Base-by-base conservation (phyloP, 2,797 vertebrate species). In the Melopsittacus undulatus region DNA sequence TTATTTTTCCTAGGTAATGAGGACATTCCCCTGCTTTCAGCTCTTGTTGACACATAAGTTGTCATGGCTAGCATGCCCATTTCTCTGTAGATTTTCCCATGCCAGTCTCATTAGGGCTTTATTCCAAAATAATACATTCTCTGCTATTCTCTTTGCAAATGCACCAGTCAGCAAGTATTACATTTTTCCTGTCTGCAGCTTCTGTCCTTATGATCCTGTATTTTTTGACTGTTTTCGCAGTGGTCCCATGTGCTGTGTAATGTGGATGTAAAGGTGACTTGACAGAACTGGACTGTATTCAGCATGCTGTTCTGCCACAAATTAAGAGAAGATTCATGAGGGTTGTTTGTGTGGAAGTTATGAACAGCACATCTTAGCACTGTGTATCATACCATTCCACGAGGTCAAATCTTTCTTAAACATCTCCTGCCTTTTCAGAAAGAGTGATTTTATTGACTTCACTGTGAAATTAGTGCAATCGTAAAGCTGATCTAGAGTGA, bases 141-240 rank as follows among this genome's bases (percentile, higher is more conserved):
- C 30, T 87, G 62, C 32, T 23, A 45, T 76, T 83, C 29, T 87
- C 40, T 64, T 49, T 84, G 43, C 23, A 15, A 85, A 56, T 38
- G 26, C 9, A 56, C 19, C 2, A 3, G 29, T 69, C 7, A 23
- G 26, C 4, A 8, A 73, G 49, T 64, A 45, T 0, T 1, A 18
- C 40, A 86, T 78, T 45, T 67, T 32, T 46, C 40, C 24, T 62
- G 3, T 66, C 30, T 80, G 12, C 42, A 85, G 6, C 38, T 74
- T 75, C 18, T 76, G 9, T 59, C 27, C 10, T 38, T 64, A 38
- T 24, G 46, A 54, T 59, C 23, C 3, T 21, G 54, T 52, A 29
- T 9, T 27, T 83, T 59, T 81, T 2, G 1, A 36, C 36, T 56
- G 20, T 42, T 85, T 61, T 51, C 51, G 51, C 42, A 64, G 7